phyloP scores from a whole-genome alignment of 1,140 invertebrate species.

The Thaumetopoea pityocampa region DNA sequence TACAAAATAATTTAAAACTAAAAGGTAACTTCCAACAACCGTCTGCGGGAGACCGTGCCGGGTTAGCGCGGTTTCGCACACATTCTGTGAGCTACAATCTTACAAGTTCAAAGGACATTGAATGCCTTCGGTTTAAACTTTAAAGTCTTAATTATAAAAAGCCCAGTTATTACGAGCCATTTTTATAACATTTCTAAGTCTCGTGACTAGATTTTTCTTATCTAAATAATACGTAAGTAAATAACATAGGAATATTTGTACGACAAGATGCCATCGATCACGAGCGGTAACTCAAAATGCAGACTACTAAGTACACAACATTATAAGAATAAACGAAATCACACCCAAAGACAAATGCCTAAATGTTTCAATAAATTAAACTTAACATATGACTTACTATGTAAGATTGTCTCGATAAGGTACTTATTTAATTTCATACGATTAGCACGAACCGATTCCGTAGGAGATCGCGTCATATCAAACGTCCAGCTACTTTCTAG shows the following conservation, averaged over 20 bases:
- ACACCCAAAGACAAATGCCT: constrained; percentile 48
- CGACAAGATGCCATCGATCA: constrained; percentile 74
- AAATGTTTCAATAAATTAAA: constrained; percentile 70
- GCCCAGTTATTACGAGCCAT: constrained; percentile 57
- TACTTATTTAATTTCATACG: constrained; percentile 47
- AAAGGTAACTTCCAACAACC: constrained; percentile 70
- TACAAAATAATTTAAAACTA: constrained; percentile 71
- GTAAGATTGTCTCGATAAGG: constrained; percentile 42
- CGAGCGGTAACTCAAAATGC: constrained; percentile 75
- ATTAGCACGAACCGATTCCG: constrained; percentile 64
- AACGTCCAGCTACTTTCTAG: constrained; percentile 56
- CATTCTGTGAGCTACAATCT: constrained; percentile 21
- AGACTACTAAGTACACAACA: constrained; percentile 65
- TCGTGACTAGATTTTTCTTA: constrained; percentile 74
- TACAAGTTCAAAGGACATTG: constrained; percentile 48
- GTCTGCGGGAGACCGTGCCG: constrained; percentile 2
- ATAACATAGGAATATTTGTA: constrained; percentile 76
- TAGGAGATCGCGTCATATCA: constrained; percentile 62
- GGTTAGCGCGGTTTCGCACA: too few species aligned
- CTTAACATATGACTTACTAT: constrained; percentile 52
- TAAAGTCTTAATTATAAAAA: constrained; percentile 35
- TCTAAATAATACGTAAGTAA: constrained; percentile 71
- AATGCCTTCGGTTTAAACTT: constrained; percentile 53
- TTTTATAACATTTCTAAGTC: constrained; percentile 72
- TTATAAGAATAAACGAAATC: constrained; percentile 61